Evolutionary conservation across 2,113 vertebrate species (phyloP).

Genomic region (Felis chaus): DNA sequence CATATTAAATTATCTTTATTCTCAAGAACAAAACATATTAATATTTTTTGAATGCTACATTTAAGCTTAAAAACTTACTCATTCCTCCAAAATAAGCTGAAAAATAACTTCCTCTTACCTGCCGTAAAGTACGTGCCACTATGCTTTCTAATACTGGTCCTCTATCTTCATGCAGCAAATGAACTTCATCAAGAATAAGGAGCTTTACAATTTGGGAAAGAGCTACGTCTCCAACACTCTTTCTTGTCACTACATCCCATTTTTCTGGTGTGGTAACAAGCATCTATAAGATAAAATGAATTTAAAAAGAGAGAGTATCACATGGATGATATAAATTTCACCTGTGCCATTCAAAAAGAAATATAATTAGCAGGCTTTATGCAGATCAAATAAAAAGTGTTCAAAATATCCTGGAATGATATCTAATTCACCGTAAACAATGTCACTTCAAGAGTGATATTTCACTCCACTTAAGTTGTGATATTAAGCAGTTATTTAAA

Average conservation of each 20-base stretch:
- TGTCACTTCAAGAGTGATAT: background rate
- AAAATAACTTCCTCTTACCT: conserved; percentile 85
- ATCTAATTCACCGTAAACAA: background rate
- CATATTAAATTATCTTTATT: conserved; percentile 19
- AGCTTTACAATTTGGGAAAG: conserved; percentile 96
- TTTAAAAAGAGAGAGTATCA: background rate
- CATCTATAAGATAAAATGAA: conserved; percentile 87
- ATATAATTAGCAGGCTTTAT: background rate
- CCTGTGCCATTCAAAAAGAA: background rate
- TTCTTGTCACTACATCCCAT: conserved; percentile 99
- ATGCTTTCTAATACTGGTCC: conserved; percentile 98
- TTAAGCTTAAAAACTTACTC: conserved; percentile 24
- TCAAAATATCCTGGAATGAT: background rate
- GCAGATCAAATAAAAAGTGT: background rate
- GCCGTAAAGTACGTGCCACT: conserved; percentile 96
- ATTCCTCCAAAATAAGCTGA: background rate
- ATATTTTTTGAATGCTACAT: background rate
- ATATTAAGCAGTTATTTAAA: conserved; percentile 38
- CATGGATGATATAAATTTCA: background rate
- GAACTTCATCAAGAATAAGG: conserved; percentile 97
- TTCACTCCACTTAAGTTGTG: background rate
- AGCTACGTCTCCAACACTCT: conserved; percentile 97
- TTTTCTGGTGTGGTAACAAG: conserved; percentile 99
- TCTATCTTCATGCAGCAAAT: conserved; percentile 97
- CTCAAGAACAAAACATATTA: background rate